Conservation (phyloP, 1,140 invertebrate genomes). For the Drosophila tropicalis region DNA sequence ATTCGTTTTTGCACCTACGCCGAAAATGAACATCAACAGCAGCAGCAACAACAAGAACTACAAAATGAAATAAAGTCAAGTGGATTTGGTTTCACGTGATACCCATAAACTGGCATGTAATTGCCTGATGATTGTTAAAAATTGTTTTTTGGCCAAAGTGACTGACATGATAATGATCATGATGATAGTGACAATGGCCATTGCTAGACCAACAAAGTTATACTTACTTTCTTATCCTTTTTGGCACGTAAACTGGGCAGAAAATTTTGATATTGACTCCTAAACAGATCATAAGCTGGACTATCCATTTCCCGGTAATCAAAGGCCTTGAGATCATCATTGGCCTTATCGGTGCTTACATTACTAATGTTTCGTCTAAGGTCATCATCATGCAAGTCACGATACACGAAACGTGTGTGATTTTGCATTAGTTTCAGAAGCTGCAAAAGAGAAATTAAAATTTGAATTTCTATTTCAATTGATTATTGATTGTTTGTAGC, state of each 20-base stretch:
- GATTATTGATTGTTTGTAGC: not conserved
- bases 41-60: too few species aligned
- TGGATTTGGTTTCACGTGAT: slow-evolving; percentile 3
- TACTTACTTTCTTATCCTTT: not conserved
- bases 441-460: not conserved
- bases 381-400: not conserved
- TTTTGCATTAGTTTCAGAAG: not conserved
- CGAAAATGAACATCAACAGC: too few species aligned
- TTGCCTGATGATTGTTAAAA: not conserved
- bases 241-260: not conserved
- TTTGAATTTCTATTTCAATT: not conserved
- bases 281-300: not conserved
- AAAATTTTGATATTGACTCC: not conserved
- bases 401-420: not conserved
- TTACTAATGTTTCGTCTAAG: not conserved
- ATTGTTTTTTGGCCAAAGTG: too few species aligned
- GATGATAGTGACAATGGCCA: too few species aligned
- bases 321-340: not conserved
- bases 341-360: not conserved
- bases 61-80: not conserved
- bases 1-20: slow-evolving; percentile 11
- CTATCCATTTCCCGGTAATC: not conserved
- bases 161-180: too few species aligned
- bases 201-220: not conserved
- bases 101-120: not conserved